These are phyloP conservation scores for Selene dorsalis DNA, from an alignment of 2,797 vertebrate species.

Conservation along the genomic window DNA sequence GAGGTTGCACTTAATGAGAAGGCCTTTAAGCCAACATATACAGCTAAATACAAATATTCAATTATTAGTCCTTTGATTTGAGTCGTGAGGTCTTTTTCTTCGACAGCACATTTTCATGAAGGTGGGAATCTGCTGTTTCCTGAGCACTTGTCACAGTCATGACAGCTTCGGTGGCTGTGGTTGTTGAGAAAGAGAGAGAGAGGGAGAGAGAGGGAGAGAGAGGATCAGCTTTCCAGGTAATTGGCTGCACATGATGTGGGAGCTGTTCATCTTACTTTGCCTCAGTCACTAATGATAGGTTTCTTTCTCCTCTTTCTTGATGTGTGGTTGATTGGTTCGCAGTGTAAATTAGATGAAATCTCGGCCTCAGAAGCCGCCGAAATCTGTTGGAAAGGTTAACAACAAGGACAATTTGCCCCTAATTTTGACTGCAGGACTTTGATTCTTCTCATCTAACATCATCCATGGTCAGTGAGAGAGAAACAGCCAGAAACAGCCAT, in stretches of 20 bases:
- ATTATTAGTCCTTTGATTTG: slow-evolving; percentile 6
- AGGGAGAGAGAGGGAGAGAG: neutral
- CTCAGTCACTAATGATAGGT: slow-evolving; percentile 11
- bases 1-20: slow-evolving; percentile 54
- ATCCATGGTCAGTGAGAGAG: slow-evolving; percentile 34
- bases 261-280: slow-evolving; percentile 11
- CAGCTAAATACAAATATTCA: slow-evolving; percentile 11
- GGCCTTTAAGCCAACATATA: slow-evolving; percentile 35
- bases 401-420: neutral
- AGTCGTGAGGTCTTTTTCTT: neutral
- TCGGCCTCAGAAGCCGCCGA: neutral
- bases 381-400: slow-evolving; percentile 33
- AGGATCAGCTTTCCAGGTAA: slow-evolving; percentile 24
- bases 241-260: slow-evolving; percentile 30
- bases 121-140: neutral
- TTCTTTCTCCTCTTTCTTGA: neutral
- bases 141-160: neutral
- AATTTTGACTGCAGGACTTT: slow-evolving; percentile 11
- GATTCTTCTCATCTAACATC: slow-evolving; percentile 17
- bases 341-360: neutral
- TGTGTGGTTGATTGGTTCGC: neutral
- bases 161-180: neutral
- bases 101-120: neutral
- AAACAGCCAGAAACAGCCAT: slow-evolving; percentile 49
- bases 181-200: neutral